Conservation (phyloP, 2,113 vertebrate species). For the Burhinus bistriatus region DNA sequence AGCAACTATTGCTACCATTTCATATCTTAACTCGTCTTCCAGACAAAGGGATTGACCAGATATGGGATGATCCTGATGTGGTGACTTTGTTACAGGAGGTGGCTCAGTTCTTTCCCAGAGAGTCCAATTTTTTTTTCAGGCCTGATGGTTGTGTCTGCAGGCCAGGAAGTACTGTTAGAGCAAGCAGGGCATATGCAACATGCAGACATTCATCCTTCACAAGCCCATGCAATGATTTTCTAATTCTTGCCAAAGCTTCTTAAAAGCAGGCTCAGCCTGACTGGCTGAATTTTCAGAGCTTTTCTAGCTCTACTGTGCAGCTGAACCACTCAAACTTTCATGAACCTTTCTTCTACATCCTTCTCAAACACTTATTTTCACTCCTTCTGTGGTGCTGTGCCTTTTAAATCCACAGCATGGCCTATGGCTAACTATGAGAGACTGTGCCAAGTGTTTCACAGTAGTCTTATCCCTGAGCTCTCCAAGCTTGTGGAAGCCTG, state of each 20-base stretch:
- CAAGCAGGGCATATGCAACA: background rate
- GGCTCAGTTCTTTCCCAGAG: background rate
- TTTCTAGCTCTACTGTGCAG: background rate
- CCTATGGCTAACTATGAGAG: background rate
- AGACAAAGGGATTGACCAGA: background rate
- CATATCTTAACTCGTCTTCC: background rate
- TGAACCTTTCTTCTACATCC: background rate
- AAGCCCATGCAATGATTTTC: background rate
- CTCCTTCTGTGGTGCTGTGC: background rate
- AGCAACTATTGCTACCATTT: background rate
- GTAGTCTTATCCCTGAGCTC: background rate
- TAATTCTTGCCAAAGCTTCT: background rate
- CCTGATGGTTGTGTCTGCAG: background rate
- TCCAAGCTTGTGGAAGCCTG: background rate
- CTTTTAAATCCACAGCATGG: background rate
- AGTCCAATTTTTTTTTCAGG: background rate
- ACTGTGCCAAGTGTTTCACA: background rate
- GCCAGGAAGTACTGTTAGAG: background rate
- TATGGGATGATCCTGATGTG: background rate
- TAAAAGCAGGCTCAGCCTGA: background rate
- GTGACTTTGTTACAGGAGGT: background rate
- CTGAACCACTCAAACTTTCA: background rate
- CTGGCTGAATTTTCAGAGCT: background rate
- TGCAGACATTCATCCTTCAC: background rate
- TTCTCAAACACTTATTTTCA: background rate